Evolutionary conservation across 2,888 invertebrate genomes (phyloP).

Genomic region (Melieria omissa): DNA sequence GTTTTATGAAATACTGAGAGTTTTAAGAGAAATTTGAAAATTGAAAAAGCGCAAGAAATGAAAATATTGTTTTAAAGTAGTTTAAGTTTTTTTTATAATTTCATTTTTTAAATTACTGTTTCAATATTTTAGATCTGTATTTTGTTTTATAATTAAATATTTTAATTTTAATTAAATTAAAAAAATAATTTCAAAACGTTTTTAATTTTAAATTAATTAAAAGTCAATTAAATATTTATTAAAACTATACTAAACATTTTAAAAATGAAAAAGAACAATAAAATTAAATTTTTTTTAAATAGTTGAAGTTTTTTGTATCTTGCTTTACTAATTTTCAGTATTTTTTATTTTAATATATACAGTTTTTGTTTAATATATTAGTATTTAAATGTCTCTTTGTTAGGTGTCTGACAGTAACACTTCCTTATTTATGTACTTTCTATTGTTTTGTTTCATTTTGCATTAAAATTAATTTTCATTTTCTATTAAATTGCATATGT

Average conservation of each 20-base stretch:
- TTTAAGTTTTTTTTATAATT: background rate
- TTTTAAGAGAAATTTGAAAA: too few species aligned
- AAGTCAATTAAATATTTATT: too few species aligned
- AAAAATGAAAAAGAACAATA: too few species aligned
- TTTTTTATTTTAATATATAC: background rate
- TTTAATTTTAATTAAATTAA: too few species aligned
- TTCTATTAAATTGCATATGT: background rate
- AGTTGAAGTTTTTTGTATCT: background rate
- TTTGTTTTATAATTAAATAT: too few species aligned
- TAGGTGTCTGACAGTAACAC: background rate
- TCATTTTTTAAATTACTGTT: too few species aligned
- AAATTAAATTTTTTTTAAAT: background rate
- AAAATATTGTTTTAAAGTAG: background rate
- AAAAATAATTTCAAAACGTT: too few species aligned
- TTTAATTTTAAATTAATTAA: too few species aligned
- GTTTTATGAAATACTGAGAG: too few species aligned
- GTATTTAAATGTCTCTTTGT: background rate
- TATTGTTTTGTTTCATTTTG: constrained; percentile 2
- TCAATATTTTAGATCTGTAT: too few species aligned
- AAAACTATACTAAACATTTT: too few species aligned
- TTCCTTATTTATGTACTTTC: background rate
- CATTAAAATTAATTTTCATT: background rate
- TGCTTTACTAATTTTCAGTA: background rate
- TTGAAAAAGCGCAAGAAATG: background rate
- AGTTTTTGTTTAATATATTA: background rate